Evolutionary conservation across 2,113 vertebrate genomes (phyloP), one percentile per base, ranked within the genome.

Genomic region (Chaetura pelagica): DNA sequence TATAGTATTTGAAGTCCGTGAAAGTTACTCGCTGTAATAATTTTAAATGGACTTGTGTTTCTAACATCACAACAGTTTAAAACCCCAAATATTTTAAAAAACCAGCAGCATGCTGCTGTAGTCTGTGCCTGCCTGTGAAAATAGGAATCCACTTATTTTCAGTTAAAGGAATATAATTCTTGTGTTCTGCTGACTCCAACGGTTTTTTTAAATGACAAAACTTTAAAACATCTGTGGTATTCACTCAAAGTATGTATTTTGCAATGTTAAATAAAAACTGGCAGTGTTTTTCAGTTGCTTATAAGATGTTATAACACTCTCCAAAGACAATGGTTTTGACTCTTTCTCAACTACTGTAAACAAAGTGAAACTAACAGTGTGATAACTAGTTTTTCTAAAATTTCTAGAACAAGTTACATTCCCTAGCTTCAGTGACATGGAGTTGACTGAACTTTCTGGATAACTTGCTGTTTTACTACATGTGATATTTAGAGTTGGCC

Each of bases 1-100:
- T 87, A 85, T 66, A 55, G 61, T 85, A 76, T 66, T 38, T 88
- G 30, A 90, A 93, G 72, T 69, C n/a, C 90, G n/a, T 86, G 42
- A 55, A 80, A 80, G 46, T 77, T 76, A 93, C 15, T 82, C 32
- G 4, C 57, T 85, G n/a, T n/a, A 79, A n/a, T 85, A 54, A 85
- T 85, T 89, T 75, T 38, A 95, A 76, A 38, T 42, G 7, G 30
- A 29, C 15, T 87, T 69, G 14, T 69, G 29, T 79, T 93, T 89
- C 55, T 54, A 73, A 51, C 8, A 72, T 63, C 29, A 62, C 12
- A 68, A 71, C 19, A 24, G 6, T 61, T 61, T 13, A 83, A 59
- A 88, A 57, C 69, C 55, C 35, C 1, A 44, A 67, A 58, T 21
- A 22, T 15, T 9, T 0, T 19, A 42, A 62, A 58, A 34, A 55